Conservation (phyloP, 2,113 vertebrate species). For the Martes martes region DNA sequence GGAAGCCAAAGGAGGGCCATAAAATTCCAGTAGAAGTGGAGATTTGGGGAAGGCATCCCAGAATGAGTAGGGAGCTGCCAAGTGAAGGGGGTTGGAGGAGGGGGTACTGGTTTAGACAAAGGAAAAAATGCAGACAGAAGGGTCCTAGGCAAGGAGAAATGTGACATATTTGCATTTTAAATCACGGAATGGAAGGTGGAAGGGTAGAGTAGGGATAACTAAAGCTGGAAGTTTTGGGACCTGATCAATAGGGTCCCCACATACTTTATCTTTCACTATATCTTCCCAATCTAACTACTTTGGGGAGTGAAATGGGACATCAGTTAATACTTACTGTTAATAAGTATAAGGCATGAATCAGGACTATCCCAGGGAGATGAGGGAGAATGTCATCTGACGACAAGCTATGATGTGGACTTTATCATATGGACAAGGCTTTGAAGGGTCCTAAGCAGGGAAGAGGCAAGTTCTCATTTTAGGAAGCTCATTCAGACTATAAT, state of each 20-base stretch:
- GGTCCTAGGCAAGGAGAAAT: neutral
- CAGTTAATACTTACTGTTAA: neutral
- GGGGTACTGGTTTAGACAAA: neutral
- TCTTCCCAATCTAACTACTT: neutral
- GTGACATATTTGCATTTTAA: neutral
- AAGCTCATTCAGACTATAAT: neutral
- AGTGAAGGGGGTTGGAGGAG: neutral
- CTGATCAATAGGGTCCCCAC: neutral
- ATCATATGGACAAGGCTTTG: neutral
- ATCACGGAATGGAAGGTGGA: neutral
- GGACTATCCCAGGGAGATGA: neutral
- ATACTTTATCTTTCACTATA: neutral
- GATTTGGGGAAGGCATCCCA: neutral
- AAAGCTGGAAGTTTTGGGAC: neutral
- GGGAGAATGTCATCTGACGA: neutral
- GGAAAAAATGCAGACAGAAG: neutral
- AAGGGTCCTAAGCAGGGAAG: neutral
- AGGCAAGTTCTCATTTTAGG: neutral
- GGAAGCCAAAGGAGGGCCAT: neutral
- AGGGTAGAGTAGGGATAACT: neutral
- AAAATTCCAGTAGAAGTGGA: neutral
- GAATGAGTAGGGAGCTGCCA: neutral
- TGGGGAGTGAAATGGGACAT: neutral
- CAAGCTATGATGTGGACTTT: neutral
- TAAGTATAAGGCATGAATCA: neutral